Conservation (phyloP, 2,113 vertebrate genomes). For the Plotosus lineatus region DNA sequence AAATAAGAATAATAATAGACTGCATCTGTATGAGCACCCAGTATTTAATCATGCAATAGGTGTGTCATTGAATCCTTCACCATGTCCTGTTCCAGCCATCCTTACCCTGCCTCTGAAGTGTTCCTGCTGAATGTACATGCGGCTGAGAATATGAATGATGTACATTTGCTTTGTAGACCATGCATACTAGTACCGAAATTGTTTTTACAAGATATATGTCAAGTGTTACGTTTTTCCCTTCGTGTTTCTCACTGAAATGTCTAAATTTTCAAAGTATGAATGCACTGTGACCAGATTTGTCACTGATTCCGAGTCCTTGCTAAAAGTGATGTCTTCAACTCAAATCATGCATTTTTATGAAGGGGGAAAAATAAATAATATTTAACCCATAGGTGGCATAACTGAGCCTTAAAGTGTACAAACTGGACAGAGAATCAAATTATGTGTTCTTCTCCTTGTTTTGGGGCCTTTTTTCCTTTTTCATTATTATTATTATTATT, state of each 20-base stretch:
- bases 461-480: neutral
- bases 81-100: neutral
- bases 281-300: constrained; percentile 27
- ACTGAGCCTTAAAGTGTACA: constrained; percentile 56
- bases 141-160: constrained; percentile 30
- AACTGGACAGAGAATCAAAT: constrained; percentile 33
- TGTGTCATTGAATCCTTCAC: constrained; percentile 34
- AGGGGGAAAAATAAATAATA: too few relatives aligned
- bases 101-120: constrained; percentile 2
- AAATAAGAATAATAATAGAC: constrained; percentile 37
- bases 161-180: constrained; percentile 35
- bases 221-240: constrained; percentile 15
- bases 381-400: constrained; percentile 28
- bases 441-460: constrained; percentile 25
- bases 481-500: constrained; percentile 17
- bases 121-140: constrained; percentile 22
- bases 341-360: constrained; percentile 15
- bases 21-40: constrained; percentile 47
- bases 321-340: neutral
- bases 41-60: constrained; percentile 56
- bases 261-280: constrained; percentile 18
- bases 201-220: constrained; percentile 43
- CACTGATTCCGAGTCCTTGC: constrained; percentile 17
- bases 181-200: constrained; percentile 31
- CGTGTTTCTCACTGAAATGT: constrained; percentile 11